Percentiles rank a stretch among this genome's conserved stretches.
Conservation (phyloP, 2,113 vertebrate species). For the Turdus rufiventris region DNA sequence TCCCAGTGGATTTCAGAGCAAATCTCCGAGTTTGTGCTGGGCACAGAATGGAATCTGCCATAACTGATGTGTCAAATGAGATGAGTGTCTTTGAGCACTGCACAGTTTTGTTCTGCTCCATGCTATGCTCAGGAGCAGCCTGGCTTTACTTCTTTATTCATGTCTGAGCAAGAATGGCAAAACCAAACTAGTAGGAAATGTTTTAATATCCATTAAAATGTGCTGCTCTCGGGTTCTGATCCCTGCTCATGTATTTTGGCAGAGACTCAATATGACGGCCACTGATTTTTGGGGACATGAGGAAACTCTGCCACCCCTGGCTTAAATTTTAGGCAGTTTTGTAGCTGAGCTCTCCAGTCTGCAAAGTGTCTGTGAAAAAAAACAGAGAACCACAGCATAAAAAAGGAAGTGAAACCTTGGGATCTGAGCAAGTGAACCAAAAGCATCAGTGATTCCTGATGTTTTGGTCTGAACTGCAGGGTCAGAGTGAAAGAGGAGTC, state of each 20-base stretch:
- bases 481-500: not conserved
- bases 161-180: not conserved
- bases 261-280: not conserved
- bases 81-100: not conserved
- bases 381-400: not conserved
- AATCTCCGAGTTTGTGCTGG: not conserved
- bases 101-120: not conserved
- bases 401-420: not conserved
- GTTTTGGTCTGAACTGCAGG: fast-evolving
- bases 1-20: not conserved
- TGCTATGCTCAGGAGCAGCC: not conserved
- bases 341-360: not conserved
- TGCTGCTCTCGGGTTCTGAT: not conserved
- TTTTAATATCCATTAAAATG: not conserved
- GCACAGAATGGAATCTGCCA: not conserved
- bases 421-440: not conserved
- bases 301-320: not conserved
- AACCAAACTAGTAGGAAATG: not conserved
- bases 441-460: not conserved
- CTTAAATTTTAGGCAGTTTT: not conserved
- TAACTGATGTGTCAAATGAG: not conserved
- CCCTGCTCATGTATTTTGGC: fast-evolving
- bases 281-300: not conserved
- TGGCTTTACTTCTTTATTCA: not conserved
- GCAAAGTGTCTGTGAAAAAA: not conserved